Evolutionary conservation across 2,113 vertebrate genomes (phyloP), one percentile per base, ranked within the genome.

Genomic region (Callopanchax toddi): DNA sequence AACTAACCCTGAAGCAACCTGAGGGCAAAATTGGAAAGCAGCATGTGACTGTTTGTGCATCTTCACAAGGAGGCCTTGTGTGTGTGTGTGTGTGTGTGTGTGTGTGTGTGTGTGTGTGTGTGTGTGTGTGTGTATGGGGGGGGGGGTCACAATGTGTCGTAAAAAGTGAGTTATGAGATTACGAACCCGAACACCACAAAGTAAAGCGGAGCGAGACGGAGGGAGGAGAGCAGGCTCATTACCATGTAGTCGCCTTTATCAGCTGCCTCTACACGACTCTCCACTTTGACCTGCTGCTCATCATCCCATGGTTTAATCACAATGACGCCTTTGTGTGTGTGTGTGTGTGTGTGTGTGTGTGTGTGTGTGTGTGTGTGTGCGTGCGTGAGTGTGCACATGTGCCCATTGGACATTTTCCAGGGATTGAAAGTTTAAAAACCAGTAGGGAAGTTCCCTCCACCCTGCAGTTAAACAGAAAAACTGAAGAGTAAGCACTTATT

Each of bases 401-500:
- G 42, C 43, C n/a, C 59, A 76, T 54, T 83, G 82, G 87, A 80
- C 21, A 18, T 44, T 25, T 68, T 84, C 80, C 83, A 85, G 51
- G 54, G 82, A 81, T 42, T 83, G 67, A 78, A 60, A 69, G 79
- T 88, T 81, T 84, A 53, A 71, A 76, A 84, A 74, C 39, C 79
- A 71, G 73, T 67, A 80, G 83, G 42, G 86, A 87, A 86, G 85
- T 88, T 78, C 86, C 85, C 39, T 84, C 42, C 55, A 56, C 58
- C 67, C 68, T 22, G 61, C 64, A 84, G 81, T 83, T 70, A 75
- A 84, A 86, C 74, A 74, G 78, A 76, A 81, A 86, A 80, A 76
- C 57, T 78, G 78, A 78, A 71, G 75, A 79, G 75, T 80, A 84
- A 83, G 82, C 86, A 76, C 16, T 66, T 68, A 80, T 90, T 90